phyloP scores from a whole-genome alignment of 2,797 vertebrate species.

The Acipenser transmontanus region DNA sequence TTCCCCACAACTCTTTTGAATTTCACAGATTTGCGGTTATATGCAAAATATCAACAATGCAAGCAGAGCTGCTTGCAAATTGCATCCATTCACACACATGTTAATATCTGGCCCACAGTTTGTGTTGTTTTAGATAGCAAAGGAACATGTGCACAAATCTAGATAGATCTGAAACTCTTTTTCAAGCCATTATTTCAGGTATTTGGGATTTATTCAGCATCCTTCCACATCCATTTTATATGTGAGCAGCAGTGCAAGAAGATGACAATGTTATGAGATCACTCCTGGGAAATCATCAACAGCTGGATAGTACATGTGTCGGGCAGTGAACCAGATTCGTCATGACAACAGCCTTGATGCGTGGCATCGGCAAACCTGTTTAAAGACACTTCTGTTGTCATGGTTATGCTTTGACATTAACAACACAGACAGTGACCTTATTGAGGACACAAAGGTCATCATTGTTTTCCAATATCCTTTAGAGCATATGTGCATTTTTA shows the following conservation, averaged over 20 bases:
- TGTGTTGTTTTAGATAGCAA: too few species aligned
- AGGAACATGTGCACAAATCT: too few species aligned
- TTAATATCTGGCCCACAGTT: too few species aligned
- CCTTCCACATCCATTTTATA: slow-evolving; percentile 7
- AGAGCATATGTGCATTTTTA: too few species aligned
- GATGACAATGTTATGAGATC: not conserved
- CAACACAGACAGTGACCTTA: not conserved
- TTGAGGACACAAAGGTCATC: not conserved
- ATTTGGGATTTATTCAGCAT: not conserved
- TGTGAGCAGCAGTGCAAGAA: slow-evolving; percentile 6
- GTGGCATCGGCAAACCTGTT: slow-evolving; percentile 5
- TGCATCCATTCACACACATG: too few species aligned
- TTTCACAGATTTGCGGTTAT: too few species aligned
- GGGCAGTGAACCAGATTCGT: slow-evolving; percentile 8
- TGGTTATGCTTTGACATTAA: slow-evolving; percentile 1
- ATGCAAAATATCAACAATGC: too few species aligned
- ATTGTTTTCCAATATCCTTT: not conserved
- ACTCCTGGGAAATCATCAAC: slow-evolving; percentile 11
- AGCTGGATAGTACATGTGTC: slow-evolving; percentile 11
- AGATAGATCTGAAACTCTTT: too few species aligned
- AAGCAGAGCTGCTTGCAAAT: too few species aligned
- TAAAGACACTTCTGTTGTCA: slow-evolving; percentile 1
- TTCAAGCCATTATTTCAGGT: not conserved
- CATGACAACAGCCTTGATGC: slow-evolving; percentile 7
- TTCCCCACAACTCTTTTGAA: too few species aligned